Evolutionary conservation across 1,140 invertebrate species (phyloP).

Genomic region (Calliphora vicina): DNA sequence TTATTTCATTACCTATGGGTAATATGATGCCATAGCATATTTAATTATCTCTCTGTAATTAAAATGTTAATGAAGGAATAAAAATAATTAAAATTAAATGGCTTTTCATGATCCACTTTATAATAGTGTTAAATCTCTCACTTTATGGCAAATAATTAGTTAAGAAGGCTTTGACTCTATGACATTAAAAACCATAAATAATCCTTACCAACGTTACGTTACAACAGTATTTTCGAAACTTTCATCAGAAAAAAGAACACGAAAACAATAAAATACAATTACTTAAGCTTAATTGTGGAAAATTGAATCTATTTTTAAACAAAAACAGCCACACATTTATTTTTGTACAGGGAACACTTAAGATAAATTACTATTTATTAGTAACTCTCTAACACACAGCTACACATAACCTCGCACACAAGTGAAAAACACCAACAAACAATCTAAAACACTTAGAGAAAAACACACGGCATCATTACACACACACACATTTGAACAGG

Average conservation of each 20-base stretch:
- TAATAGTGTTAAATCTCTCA: no score
- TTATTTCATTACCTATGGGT: no score
- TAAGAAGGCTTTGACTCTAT: no score
- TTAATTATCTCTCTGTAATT: no score
- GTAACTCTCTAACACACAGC: background rate
- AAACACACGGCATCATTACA: background rate
- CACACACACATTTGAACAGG: background rate
- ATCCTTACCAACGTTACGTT: background rate
- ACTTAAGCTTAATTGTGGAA: background rate
- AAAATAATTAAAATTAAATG: no score
- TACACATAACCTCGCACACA: background rate
- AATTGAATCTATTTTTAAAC: background rate
- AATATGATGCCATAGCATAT: no score
- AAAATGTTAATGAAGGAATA: no score
- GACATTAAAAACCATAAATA: background rate
- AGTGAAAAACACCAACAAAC: background rate
- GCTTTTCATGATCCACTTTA: no score
- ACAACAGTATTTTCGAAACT: no score
- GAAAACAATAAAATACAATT: background rate
- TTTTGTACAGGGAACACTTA: conserved; percentile 8
- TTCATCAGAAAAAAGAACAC: background rate
- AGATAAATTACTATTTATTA: conserved; percentile 30
- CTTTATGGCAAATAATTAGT: no score
- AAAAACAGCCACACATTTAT: background rate
- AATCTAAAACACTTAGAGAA: conserved; percentile 6